These are phyloP conservation scores for Heliconius melpomene DNA, from an alignment of 1,140 invertebrate species.

Conservation along the genomic window DNA sequence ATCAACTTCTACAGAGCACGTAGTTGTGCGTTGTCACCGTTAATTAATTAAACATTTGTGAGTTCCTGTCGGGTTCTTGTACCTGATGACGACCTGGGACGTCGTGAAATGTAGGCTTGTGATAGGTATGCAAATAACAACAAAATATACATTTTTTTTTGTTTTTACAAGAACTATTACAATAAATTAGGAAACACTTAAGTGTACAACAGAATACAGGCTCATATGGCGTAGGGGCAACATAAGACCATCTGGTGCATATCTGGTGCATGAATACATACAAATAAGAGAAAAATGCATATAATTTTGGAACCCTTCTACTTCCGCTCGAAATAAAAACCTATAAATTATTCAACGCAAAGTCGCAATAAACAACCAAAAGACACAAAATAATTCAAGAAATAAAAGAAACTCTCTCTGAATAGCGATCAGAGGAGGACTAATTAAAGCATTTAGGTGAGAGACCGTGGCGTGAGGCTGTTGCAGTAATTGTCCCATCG, in stretches of 20 bases:
- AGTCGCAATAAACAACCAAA: background rate
- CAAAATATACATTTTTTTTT: no score
- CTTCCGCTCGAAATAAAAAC: background rate
- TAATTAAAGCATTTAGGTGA: constrained; percentile 10
- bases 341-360: background rate
- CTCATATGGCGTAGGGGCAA: no score
- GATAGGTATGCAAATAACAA: no score
- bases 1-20: background rate
- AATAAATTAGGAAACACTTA: no score
- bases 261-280: no score
- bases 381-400: background rate
- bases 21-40: background rate
- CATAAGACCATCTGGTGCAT: no score
- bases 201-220: no score
- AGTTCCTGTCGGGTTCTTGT: no score
- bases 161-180: no score
- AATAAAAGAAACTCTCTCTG: background rate
- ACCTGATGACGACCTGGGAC: no score
- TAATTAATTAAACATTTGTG: background rate
- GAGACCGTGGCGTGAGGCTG: background rate
- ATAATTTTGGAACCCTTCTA: background rate
- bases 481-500: constrained; percentile 16
- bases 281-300: background rate
- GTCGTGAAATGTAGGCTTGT: no score
- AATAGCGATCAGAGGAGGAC: constrained; percentile 1